Conservation (phyloP, 1,140 invertebrate species). For the Eueides isabella region DNA sequence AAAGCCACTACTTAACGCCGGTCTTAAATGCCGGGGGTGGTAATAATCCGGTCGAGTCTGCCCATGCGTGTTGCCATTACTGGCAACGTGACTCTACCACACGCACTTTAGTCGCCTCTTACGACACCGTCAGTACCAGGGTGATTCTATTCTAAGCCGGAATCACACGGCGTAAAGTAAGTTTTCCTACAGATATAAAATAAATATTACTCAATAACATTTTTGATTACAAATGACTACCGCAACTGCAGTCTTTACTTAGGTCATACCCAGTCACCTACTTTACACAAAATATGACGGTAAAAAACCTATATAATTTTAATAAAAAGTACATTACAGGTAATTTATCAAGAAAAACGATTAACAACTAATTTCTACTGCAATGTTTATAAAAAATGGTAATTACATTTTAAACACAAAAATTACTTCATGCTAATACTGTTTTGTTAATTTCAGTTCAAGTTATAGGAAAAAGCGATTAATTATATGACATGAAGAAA, state of each 20-base stretch:
- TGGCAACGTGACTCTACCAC: too few species aligned
- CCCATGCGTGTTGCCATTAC: too few species aligned
- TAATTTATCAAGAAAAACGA: constrained; percentile 15
- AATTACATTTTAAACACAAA: constrained; percentile 12
- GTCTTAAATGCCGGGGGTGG: too few species aligned
- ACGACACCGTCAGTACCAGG: too few species aligned
- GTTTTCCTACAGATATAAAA: too few species aligned
- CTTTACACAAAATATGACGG: neutral
- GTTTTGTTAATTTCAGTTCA: neutral
- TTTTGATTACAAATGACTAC: neutral
- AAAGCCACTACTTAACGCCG: too few species aligned
- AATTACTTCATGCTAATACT: neutral
- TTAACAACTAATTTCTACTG: constrained; percentile 6
- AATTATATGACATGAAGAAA: too few species aligned
- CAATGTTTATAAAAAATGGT: constrained; percentile 4
- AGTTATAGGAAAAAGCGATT: neutral
- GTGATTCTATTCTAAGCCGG: too few species aligned
- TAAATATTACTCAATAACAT: too few species aligned
- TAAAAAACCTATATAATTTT: neutral
- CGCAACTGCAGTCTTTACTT: neutral
- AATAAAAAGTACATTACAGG: constrained; percentile 6
- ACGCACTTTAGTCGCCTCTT: too few species aligned
- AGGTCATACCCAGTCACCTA: constrained; percentile 7
- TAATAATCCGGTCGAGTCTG: too few species aligned
- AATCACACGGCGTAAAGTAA: too few species aligned